A percentile compares a stretch with the other conserved stretches of the same genome.
Conservation (phyloP, 2,888 invertebrate genomes). For the Halictus ligatus region DNA sequence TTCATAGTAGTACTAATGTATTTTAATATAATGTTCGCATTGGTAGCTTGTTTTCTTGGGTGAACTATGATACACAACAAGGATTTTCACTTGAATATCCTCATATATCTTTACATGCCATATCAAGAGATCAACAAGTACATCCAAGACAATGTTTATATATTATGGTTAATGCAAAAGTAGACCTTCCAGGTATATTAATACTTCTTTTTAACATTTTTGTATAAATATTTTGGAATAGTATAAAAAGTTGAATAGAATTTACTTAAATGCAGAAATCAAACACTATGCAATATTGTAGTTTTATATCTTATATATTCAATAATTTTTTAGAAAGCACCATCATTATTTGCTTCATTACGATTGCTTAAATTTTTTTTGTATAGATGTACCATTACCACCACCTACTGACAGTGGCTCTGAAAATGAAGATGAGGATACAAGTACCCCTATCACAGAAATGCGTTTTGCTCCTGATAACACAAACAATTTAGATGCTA, state of each 20-base stretch:
- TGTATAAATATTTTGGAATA: conserved; percentile 8
- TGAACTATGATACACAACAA: conserved; percentile 85
- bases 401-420: conserved; percentile 71
- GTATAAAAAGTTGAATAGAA: conserved; percentile 9
- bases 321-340: not conserved
- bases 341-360: not conserved
- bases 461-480: conserved; percentile 90
- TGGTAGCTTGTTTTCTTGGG: conserved; percentile 87
- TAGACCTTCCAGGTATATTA: conserved; percentile 86
- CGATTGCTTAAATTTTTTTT: conserved; percentile 14
- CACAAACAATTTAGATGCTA: conserved; percentile 86
- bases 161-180: conserved; percentile 89
- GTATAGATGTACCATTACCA: conserved; percentile 70
- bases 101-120: conserved; percentile 91
- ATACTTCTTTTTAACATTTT: conserved; percentile 27
- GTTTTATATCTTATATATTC: conserved; percentile 9
- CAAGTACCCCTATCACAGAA: conserved; percentile 88
- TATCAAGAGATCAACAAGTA: conserved; percentile 88
- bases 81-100: conserved; percentile 91
- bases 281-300: conserved; percentile 6
- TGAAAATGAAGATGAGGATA: conserved; percentile 85
- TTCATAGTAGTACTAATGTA: conserved; percentile 11
- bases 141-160: conserved; percentile 90
- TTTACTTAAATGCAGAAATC: conserved; percentile 8
- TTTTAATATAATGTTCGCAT: conserved; percentile 68